Conservation (phyloP, 2,113 vertebrate species). For the Mystacornis crossleyi region DNA sequence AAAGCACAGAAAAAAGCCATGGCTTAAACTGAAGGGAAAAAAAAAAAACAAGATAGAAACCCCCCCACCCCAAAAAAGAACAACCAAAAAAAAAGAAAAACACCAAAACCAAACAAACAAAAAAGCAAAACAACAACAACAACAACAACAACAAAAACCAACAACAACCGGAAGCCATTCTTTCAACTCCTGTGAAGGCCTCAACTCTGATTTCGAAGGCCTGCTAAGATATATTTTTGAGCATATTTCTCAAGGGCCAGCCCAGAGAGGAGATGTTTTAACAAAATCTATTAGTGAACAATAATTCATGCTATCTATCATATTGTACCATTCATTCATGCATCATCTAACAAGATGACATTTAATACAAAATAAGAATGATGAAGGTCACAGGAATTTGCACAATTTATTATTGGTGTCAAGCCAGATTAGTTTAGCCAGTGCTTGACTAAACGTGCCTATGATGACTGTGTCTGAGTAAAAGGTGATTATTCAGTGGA, state of each 20-base stretch:
- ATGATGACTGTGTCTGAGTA: conserved; percentile 11
- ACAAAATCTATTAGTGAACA: conserved; percentile 11
- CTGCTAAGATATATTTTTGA: not conserved
- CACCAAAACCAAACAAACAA: not conserved
- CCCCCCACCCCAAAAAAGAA: too few relatives aligned
- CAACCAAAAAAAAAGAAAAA: not conserved
- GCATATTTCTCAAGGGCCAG: conserved; percentile 21
- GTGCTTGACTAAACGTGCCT: conserved; percentile 58
- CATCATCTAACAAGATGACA: conserved; percentile 57
- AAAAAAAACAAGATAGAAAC: not conserved
- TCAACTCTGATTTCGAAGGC: not conserved
- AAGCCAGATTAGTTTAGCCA: conserved; percentile 58
- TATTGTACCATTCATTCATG: conserved; percentile 17
- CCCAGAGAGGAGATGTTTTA: not conserved
- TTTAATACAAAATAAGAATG: conserved; percentile 67
- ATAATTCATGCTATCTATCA: not conserved
- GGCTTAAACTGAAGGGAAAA: rapidly evolving
- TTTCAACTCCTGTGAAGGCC: not conserved
- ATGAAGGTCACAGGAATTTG: conserved; percentile 52
- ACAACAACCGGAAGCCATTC: not conserved
- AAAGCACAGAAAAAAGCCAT: not conserved
- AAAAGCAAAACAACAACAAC: too few relatives aligned
- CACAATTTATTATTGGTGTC: conserved; percentile 62
- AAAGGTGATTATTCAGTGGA: conserved; percentile 24
- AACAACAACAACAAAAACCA: not conserved